Conservation (phyloP, 2,797 vertebrate genomes). For the Hyperoplus immaculatus region DNA sequence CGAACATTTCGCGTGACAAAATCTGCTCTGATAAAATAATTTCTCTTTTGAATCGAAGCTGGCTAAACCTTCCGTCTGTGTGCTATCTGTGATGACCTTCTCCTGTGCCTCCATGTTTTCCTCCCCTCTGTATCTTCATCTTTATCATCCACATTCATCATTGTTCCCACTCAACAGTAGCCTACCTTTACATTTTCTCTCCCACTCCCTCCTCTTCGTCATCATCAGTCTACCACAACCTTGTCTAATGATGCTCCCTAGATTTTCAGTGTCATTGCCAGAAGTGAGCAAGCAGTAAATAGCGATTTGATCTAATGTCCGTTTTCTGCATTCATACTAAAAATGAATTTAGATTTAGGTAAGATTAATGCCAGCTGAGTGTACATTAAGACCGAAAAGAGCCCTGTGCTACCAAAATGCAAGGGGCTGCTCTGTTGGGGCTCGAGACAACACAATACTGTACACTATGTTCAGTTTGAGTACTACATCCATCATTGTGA, state of each 20-base stretch:
- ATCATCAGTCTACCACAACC: background rate
- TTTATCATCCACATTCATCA: background rate
- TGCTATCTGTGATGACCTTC: background rate
- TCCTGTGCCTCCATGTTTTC: background rate
- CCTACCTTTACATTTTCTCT: background rate
- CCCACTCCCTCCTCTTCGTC: background rate
- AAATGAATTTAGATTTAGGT: conserved; percentile 11
- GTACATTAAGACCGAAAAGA: background rate
- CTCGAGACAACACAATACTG: background rate
- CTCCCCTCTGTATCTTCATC: background rate
- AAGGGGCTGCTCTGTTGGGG: background rate
- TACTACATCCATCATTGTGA: background rate
- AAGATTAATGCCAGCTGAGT: background rate
- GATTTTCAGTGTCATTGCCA: background rate
- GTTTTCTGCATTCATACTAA: conserved; percentile 12
- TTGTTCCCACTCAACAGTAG: background rate
- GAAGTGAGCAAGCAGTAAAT: conserved; percentile 5
- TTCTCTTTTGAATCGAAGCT: background rate
- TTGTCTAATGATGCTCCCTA: background rate
- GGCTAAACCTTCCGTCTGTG: background rate
- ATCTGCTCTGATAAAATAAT: background rate
- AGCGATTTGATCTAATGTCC: background rate
- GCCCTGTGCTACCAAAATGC: background rate
- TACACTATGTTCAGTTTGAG: background rate
- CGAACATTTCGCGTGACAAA: background rate